Base-by-base conservation (phyloP, 2,113 vertebrate species). In the Caranx ignobilis region DNA sequence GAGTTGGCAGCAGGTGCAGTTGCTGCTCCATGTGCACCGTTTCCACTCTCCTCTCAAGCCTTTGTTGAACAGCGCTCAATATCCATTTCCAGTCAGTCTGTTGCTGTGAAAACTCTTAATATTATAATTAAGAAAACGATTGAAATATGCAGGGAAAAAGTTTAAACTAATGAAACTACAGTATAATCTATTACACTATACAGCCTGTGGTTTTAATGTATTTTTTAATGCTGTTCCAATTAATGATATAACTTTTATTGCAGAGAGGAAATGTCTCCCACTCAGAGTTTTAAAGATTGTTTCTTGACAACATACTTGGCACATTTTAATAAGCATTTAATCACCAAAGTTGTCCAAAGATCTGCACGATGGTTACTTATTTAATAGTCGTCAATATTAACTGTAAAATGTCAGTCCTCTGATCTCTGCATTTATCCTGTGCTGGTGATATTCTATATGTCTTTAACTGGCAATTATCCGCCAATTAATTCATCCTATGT, bases 1-100 rank as follows among this genome's bases (percentile, higher is more conserved):
- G 7, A 18, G 37, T 6, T 9, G 35, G 19, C 35, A 60, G 71
- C 79, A 75, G 71, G 69, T 69, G 11, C 39, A 10, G 37, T 62
- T 55, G 7, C 15, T 7, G 63, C 63, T 26, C 35, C 15, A 32
- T 13, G 3, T 35, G 15, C n/a, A n/a, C 11, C 37, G 26, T 26
- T 48, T 59, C 45, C 18, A 50, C 15, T n/a, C 31, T 37, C 8
- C 2, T 41, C n/a, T 45, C 15, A 6, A 6, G 8, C 9, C 3
- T 18, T 26, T 16, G 10, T 52, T 26, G 45, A 62, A 69, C 37
- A 15, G 26, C 32, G 2, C 64, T n/a, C 10, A 52, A 37, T 18
- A 45, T 35, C 15, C 32, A 1, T 57, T 13, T 21, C 12, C 45
- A 15, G 1, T 7, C 0, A 2, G n/a, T 57, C n/a, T 19, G 13